Evolutionary conservation across 2,888 invertebrate genomes (phyloP), one percentile per base, ranked within the genome.

Genomic region (Latheticus oryzae): DNA sequence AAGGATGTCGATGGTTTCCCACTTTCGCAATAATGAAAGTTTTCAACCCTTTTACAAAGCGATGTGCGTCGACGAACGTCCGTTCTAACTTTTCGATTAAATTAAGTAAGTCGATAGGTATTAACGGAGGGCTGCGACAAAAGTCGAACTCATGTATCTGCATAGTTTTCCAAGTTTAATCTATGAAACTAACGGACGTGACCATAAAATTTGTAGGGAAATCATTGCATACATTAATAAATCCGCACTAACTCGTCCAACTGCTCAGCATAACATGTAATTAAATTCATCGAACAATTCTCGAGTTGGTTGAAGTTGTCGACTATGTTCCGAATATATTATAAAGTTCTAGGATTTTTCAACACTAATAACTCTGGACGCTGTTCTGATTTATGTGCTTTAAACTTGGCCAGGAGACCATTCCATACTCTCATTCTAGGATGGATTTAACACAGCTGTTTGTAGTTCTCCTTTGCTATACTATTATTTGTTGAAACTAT

Each of bases 1-100:
- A 67, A 65, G 67, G 63, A 63, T 62, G 63, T 67, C 63, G 60
- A 65, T 64, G 62, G 62, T 60, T 61, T 61, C 51, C 57, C 65
- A 62, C 63, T 58, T 57, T 58, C 45, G 45, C 45, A 65, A 65
- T 65, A 64, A 67, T 63, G 60, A 64, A 64, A 59, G 64, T 62
- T 63, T 67, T 64, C 63, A 62, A 61, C 62, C 62, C 64, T 64
- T 62, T 63, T 62, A 58, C 60, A 60, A 57, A 55, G 61, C 58
- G 47, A 47, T 52, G 54, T 59, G 60, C 55, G 50, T 50, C 56
- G 52, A 45, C 58, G 58, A 61, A 48, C 57, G 62, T 62, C 62
- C 50, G 58, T 42, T 42, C 51, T 48, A 50, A 58, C 60, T 50
- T 51, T 48, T 33, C 42, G 42, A 57, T 53, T 60, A 53, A 52